phyloP scores from a whole-genome alignment of 2,888 invertebrate genomes.

The Scaptodrosophila latifasciaeformis region DNA sequence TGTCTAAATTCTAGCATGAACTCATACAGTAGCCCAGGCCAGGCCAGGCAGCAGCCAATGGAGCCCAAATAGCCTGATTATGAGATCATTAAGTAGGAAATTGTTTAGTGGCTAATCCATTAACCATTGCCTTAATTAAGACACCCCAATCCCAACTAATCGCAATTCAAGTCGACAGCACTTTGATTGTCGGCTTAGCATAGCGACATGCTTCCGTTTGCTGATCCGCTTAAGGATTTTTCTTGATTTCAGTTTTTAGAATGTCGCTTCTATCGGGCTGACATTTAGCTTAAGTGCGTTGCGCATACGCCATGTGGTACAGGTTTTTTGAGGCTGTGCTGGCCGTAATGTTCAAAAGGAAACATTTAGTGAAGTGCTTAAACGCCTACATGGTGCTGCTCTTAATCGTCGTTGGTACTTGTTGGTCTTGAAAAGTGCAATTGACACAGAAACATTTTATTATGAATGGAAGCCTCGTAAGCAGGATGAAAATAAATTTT shows the following conservation, averaged over 20 bases:
- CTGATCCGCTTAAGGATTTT: slow-evolving; percentile 42
- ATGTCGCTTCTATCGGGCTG: slow-evolving; percentile 29
- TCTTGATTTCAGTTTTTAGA: slow-evolving; percentile 15
- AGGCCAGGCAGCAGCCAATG: neutral
- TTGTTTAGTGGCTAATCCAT: slow-evolving; percentile 36
- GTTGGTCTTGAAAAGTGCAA: slow-evolving; percentile 60
- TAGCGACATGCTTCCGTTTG: slow-evolving; percentile 51
- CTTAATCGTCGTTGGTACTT: slow-evolving; percentile 6
- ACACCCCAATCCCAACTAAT: slow-evolving; percentile 28
- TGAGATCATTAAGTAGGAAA: slow-evolving; percentile 54
- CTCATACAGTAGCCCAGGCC: slow-evolving; percentile 39
- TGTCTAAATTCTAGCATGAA: slow-evolving; percentile 34
- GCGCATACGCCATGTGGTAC: slow-evolving; percentile 35
- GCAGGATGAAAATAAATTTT: slow-evolving; percentile 59
- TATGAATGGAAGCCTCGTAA: slow-evolving; percentile 6
- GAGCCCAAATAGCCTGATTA: neutral
- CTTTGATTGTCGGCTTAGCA: neutral
- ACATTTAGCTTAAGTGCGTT: slow-evolving; percentile 38
- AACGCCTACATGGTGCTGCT: slow-evolving; percentile 1
- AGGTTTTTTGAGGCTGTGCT: slow-evolving; percentile 11
- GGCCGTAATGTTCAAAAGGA: slow-evolving; percentile 2
- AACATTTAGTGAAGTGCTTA: slow-evolving; percentile 4
- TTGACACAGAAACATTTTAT: slow-evolving; percentile 53
- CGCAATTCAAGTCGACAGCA: neutral
- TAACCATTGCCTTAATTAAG: slow-evolving; percentile 51